Evolutionary conservation across 2,888 invertebrate genomes (phyloP).

Genomic region (Drosophila mimetica): DNA sequence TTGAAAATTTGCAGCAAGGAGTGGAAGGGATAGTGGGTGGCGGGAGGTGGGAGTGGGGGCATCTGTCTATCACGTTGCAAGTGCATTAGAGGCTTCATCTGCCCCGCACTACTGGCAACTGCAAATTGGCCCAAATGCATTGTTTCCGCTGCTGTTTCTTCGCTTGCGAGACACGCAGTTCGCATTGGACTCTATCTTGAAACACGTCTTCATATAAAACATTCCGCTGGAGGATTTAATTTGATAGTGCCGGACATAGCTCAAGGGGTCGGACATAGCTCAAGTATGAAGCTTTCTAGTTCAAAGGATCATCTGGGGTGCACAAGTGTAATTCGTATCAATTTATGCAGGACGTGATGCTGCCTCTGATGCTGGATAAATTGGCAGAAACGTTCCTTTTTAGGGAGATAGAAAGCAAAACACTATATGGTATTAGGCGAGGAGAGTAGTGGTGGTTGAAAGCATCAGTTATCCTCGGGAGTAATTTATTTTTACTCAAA

Average conservation of each 20-base stretch:
- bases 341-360: slow-evolving; percentile 58
- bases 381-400: slow-evolving; percentile 18
- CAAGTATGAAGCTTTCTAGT: slow-evolving; percentile 20
- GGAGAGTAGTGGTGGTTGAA: slow-evolving; percentile 3
- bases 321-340: slow-evolving; percentile 48
- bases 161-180: slow-evolving; percentile 19
- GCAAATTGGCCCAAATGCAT: slow-evolving; percentile 36
- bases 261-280: background rate
- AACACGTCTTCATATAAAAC: slow-evolving; percentile 25
- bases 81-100: slow-evolving; percentile 19
- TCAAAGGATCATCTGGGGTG: slow-evolving; percentile 36
- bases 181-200: slow-evolving; percentile 5
- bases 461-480: background rate
- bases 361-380: slow-evolving; percentile 31
- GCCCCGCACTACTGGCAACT: slow-evolving; percentile 12
- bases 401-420: background rate
- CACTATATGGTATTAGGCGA: background rate
- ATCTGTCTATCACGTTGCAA: slow-evolving; percentile 37
- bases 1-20: slow-evolving; percentile 2
- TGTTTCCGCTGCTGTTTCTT: slow-evolving; percentile 13
- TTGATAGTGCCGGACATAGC: slow-evolving; percentile 33
- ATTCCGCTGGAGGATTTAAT: slow-evolving; percentile 44
- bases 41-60: no score
- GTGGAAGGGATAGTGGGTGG: background rate
- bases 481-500: slow-evolving; percentile 19